Evolutionary conservation across 2,888 invertebrate species (phyloP), one percentile per base, ranked within the genome.

Genomic region (Hyles lineata): DNA sequence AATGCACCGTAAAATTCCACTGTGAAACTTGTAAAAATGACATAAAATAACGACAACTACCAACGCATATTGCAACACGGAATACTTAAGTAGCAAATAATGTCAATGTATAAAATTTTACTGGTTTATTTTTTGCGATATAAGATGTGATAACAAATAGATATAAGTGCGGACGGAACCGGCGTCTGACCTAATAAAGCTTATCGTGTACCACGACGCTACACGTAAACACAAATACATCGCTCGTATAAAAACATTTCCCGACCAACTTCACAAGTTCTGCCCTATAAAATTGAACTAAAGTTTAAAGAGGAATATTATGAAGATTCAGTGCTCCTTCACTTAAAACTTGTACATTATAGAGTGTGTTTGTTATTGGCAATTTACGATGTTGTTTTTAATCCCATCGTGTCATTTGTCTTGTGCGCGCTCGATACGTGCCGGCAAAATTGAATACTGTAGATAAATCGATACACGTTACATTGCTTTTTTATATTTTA

Each of bases 201-300:
- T n/a, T 32, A 62, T 62, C n/a, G n/a, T n/a, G 8, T 35, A 19
- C 29, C 2, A 32, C 35, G 7, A 35, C 29, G 9, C 7, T n/a
- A 55, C 55, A 55, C 55, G 55, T 55, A 55, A 55, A 55, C 55
- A 55, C 55, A n/a, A 55, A 55, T 55, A 55, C 55, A 55, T n/a
- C 17, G 55, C 11, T 55, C 55, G 55, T 55, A n/a, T 55, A 55
- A 55, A 55, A 55, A 55, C 19, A 55, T 55, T 55, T 15, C 55
- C 7, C n/a, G 15, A n/a, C 15, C 55, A 55, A 55, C 55, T 55
- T 55, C n/a, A n/a, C 55, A 55, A 55, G n/a, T 55, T 55, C n/a
- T 17, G 55, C 55, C 5, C 6, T 55, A n/a, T 55, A n/a, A 55
- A 55, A n/a, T 55, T n/a, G 55, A n/a, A 55, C 19, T 52, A 43